Evolutionary conservation across 2,888 invertebrate species (phyloP).

Genomic region (Temnothorax ravouxi): DNA sequence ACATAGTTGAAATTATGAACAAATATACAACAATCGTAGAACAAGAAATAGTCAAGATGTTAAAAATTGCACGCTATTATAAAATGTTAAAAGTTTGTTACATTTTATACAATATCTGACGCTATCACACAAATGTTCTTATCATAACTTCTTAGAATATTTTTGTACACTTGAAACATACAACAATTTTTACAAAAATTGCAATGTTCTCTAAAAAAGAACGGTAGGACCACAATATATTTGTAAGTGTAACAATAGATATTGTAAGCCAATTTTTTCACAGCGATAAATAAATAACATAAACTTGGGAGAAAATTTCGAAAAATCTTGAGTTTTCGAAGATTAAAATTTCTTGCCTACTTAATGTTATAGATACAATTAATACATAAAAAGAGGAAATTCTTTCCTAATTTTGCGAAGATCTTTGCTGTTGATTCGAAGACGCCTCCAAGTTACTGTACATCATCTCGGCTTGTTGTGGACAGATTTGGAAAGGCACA

Average conservation of each 20-base stretch:
- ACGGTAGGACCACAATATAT: neutral
- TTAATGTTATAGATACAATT: neutral
- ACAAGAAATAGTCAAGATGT: neutral
- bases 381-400: neutral
- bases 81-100: conserved; percentile 11
- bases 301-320: neutral
- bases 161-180: conserved; percentile 13
- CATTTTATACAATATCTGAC: conserved; percentile 13
- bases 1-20: conserved; percentile 39
- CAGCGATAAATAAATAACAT: neutral
- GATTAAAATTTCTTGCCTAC: neutral
- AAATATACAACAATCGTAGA: conserved; percentile 38
- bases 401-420: conserved; percentile 73
- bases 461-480: conserved; percentile 79
- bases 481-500: conserved; percentile 81
- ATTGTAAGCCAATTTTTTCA: neutral
- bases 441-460: conserved; percentile 79
- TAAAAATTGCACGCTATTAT: conserved; percentile 17
- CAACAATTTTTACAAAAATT: neutral
- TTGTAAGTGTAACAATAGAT: neutral
- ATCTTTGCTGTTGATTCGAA: conserved; percentile 76
- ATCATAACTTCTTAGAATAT: neutral
- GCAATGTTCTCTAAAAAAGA: neutral
- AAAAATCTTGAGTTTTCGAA: neutral
- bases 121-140: conserved; percentile 16